phyloP scores from a whole-genome alignment of 2,113 vertebrate species.

The Oplegnathus fasciatus region DNA sequence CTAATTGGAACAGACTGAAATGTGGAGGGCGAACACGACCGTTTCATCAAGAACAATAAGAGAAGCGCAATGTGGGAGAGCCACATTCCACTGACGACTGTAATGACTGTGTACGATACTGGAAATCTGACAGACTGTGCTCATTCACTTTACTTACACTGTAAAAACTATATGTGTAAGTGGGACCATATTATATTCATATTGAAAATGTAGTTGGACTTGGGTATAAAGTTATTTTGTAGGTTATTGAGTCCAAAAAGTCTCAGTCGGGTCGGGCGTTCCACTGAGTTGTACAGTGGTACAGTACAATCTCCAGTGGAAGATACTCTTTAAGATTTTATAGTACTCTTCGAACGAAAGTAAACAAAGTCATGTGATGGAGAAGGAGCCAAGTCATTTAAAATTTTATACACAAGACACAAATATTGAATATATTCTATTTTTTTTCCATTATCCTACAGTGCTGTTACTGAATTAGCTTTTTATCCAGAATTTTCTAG shows the following conservation, averaged over 20 bases:
- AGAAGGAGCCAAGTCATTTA: neutral
- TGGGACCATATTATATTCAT: neutral
- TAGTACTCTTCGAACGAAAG: neutral
- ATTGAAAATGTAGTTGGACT: neutral
- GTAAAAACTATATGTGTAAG: neutral
- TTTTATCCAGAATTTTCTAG: too few species aligned
- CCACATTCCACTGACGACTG: slow-evolving; percentile 53
- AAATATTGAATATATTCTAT: too few species aligned
- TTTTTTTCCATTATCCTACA: too few species aligned
- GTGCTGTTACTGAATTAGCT: too few species aligned
- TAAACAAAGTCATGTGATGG: neutral
- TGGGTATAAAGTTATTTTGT: neutral
- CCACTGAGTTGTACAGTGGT: too few species aligned
- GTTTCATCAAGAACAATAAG: slow-evolving; percentile 54
- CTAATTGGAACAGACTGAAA: slow-evolving; percentile 41
- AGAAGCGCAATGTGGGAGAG: slow-evolving; percentile 53
- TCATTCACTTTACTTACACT: neutral
- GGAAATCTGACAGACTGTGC: slow-evolving; percentile 10
- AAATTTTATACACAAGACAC: neutral
- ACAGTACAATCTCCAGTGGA: neutral
- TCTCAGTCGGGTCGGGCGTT: too few species aligned
- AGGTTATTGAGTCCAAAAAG: too few species aligned
- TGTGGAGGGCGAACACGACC: neutral
- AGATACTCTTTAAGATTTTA: too few species aligned
- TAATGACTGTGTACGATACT: slow-evolving; percentile 6